Conservation (phyloP, 2,888 invertebrate species). For the Drosophila anomelani region DNA sequence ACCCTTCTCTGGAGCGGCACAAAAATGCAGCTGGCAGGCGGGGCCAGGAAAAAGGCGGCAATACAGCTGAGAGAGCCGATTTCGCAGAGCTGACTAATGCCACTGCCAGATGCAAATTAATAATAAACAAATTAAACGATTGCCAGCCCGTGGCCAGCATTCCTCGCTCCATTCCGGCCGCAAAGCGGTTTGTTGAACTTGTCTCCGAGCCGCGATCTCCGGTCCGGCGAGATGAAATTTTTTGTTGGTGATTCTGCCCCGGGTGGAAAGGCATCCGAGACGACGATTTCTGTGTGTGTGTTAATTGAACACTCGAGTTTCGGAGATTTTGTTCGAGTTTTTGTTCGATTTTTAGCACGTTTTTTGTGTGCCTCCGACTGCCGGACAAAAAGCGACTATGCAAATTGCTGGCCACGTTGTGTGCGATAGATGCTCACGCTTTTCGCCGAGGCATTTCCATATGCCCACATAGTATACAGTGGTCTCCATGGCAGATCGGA, state of each 20-base stretch:
- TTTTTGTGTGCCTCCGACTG: conserved; percentile 41
- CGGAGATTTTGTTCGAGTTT: conserved; percentile 38
- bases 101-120: conserved; percentile 63
- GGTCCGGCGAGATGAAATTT: conserved; percentile 57
- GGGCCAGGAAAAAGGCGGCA: conserved; percentile 30
- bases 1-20: conserved; percentile 10
- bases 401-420: conserved; percentile 53
- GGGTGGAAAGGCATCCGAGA: conserved; percentile 41
- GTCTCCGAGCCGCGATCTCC: conserved; percentile 20
- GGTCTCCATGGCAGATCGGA: conserved; percentile 50
- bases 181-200: conserved; percentile 70
- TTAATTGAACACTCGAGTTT: conserved; percentile 69
- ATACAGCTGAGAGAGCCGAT: not conserved
- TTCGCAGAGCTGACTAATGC: conserved; percentile 54
- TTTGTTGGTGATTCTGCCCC: conserved; percentile 37
- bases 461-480: not conserved
- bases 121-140: conserved; percentile 60
- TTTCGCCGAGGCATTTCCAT: conserved; percentile 10
- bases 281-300: conserved; percentile 50
- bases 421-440: conserved; percentile 34
- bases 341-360: conserved; percentile 67
- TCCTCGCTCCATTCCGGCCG: conserved; percentile 49
- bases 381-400: conserved; percentile 57
- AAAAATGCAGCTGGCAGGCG: conserved; percentile 21
- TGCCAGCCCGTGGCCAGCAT: conserved; percentile 65